Percentiles rank a stretch among this genome's conserved stretches.
Evolutionary conservation across 2,888 invertebrate species (phyloP).

Genomic region (Cerceris ruficornis): DNA sequence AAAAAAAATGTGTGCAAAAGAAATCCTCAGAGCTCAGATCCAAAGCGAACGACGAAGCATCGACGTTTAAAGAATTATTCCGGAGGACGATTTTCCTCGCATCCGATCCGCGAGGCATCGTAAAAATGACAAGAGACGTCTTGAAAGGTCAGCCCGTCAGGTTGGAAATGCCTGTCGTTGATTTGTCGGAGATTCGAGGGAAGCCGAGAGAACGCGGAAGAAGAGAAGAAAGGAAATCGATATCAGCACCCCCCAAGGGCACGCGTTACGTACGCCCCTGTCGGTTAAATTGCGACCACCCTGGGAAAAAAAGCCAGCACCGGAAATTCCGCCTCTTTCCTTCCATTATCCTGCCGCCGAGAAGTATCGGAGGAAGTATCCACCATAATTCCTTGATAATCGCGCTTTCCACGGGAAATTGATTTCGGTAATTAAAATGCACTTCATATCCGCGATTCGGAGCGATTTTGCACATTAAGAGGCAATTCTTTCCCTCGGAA

Average conservation of each 20-base stretch:
- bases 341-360: conserved; percentile 4
- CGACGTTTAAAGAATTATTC: neutral
- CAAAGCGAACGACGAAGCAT: too few relatives aligned
- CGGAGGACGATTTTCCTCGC: neutral
- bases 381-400: neutral
- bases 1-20: too few relatives aligned
- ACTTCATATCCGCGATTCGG: too few relatives aligned
- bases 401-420: conserved; percentile 12
- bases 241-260: conserved; percentile 73
- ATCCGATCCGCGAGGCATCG: neutral
- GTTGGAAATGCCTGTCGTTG: conserved; percentile 53
- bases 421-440: conserved; percentile 19
- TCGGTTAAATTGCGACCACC: conserved; percentile 60
- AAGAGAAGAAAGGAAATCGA: conserved; percentile 67
- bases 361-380: conserved; percentile 21
- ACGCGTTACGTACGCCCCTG: conserved; percentile 64
- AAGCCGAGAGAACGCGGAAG: conserved; percentile 36
- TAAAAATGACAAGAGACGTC: conserved; percentile 26
- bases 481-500: conserved; percentile 2
- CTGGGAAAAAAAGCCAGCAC: conserved; percentile 40
- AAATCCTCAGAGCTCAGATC: too few relatives aligned
- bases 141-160: conserved; percentile 34
- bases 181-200: conserved; percentile 35
- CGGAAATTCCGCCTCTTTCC: conserved; percentile 41
- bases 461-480: too few relatives aligned